A percentile compares a stretch with the other conserved stretches of the same genome.
Conservation (phyloP, 2,888 invertebrate species). For the Pardosa pseudoannulata region DNA sequence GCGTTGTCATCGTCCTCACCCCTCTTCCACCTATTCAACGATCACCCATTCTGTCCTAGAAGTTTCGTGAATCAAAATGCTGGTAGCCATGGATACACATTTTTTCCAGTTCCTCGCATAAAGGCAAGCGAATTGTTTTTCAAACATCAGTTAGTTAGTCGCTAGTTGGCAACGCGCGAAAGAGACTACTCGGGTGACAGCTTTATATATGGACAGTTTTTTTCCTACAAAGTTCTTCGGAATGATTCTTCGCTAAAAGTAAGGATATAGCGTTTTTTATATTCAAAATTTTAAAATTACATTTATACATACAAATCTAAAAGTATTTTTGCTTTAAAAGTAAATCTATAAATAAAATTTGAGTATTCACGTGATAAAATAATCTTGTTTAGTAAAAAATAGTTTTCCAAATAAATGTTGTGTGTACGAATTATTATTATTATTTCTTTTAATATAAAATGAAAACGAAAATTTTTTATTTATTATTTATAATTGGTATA, state of each 20-base stretch:
- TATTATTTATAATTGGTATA: too few species aligned
- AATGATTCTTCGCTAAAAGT: background rate
- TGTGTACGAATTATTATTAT: too few species aligned
- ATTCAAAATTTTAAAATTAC: too few species aligned
- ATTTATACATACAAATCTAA: too few species aligned
- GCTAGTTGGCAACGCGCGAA: conserved; percentile 13
- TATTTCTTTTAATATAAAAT: too few species aligned
- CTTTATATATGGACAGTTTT: background rate
- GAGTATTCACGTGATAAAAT: too few species aligned
- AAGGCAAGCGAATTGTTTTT: conserved; percentile 49
- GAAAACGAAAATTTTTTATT: too few species aligned
- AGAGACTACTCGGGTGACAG: background rate
- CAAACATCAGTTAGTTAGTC: conserved; percentile 35
- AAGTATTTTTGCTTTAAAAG: too few species aligned
- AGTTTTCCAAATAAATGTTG: too few species aligned
- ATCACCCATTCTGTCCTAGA: conserved; percentile 33
- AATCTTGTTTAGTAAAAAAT: too few species aligned
- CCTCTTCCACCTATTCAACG: conserved; percentile 1
- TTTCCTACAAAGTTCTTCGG: background rate
- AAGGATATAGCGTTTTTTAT: background rate
- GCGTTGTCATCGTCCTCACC: conserved; percentile 35
- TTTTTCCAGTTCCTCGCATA: conserved; percentile 33
- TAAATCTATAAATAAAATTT: too few species aligned
- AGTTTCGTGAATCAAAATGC: conserved; percentile 59
- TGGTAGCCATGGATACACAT: conserved; percentile 46